These are phyloP conservation scores for Intellagama lesueurii DNA, from an alignment of 2,797 vertebrate species.

Conservation along the genomic window DNA sequence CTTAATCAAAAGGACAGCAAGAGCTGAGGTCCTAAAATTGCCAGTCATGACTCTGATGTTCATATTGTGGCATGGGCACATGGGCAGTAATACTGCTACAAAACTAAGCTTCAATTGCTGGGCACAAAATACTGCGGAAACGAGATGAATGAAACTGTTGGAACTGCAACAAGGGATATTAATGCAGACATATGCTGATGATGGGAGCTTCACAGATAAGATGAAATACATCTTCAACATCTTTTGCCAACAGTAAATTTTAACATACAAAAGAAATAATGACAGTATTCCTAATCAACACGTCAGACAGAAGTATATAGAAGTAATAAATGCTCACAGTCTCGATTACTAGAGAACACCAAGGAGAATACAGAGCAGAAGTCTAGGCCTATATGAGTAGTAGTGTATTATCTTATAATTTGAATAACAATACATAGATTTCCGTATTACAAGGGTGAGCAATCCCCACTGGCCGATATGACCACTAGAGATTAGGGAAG, in stretches of 20 bases:
- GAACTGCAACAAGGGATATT: neutral
- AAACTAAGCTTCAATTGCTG: neutral
- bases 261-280: constrained; percentile 13
- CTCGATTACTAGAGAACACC: constrained; percentile 46
- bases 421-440: constrained; percentile 72
- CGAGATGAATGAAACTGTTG: neutral
- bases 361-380: constrained; percentile 64
- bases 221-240: constrained; percentile 1
- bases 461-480: constrained; percentile 71
- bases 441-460: constrained; percentile 70
- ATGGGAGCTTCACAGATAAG: neutral
- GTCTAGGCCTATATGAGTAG: constrained; percentile 52
- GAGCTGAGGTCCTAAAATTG: too few species aligned
- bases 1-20: too few species aligned
- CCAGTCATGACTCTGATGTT: too few species aligned
- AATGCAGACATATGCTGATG: neutral
- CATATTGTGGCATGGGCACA: too few species aligned
- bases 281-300: constrained; percentile 37
- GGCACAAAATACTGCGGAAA: neutral
- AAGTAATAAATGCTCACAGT: neutral
- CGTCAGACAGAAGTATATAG: constrained; percentile 34
- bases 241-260: neutral
- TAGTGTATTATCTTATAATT: constrained; percentile 66
- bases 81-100: neutral
- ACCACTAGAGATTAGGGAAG: constrained; percentile 71